phyloP scores from a whole-genome alignment of 1,140 invertebrate species.

The Drosophila cardini region DNA sequence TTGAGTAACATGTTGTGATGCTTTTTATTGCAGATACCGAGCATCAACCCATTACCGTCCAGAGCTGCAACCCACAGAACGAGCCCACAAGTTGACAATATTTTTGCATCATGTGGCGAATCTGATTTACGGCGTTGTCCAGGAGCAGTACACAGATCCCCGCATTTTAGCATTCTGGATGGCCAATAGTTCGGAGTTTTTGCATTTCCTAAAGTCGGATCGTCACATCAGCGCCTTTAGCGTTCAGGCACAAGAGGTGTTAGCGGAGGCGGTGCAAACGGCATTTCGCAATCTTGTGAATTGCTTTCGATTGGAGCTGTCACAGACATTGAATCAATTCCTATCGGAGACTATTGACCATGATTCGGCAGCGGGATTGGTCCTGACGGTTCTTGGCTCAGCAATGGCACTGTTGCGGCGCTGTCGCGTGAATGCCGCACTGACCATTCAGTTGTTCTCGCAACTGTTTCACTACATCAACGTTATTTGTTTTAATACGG shows the following conservation, averaged over 20 bases:
- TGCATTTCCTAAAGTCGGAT: slow-evolving; percentile 98
- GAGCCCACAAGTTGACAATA: slow-evolving; percentile 94
- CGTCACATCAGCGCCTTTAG: slow-evolving; percentile 96
- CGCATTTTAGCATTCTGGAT: slow-evolving; percentile 97
- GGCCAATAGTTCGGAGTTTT: slow-evolving; percentile 96
- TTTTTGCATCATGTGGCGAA: slow-evolving; percentile 95
- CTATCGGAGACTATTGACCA: slow-evolving; percentile 86
- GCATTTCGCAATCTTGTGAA: slow-evolving; percentile 88
- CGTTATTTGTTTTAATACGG: slow-evolving; percentile 96
- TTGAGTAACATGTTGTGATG: neutral
- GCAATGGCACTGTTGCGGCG: slow-evolving; percentile 96
- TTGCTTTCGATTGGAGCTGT: slow-evolving; percentile 87
- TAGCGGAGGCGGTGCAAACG: slow-evolving; percentile 96
- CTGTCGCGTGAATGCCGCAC: slow-evolving; percentile 97
- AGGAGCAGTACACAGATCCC: slow-evolving; percentile 93
- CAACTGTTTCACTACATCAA: slow-evolving; percentile 99
- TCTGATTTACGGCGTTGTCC: slow-evolving; percentile 92
- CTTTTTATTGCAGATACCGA: slow-evolving; percentile 88
- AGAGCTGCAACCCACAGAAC: slow-evolving; percentile 94
- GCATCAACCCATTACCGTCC: slow-evolving; percentile 97
- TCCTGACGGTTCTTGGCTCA: slow-evolving; percentile 87
- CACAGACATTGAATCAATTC: slow-evolving; percentile 87
- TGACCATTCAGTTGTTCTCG: slow-evolving; percentile 99
- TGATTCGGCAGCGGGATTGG: slow-evolving; percentile 87
- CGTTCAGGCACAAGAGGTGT: slow-evolving; percentile 95